Evolutionary conservation across 2,797 vertebrate genomes (phyloP), one percentile per base, ranked within the genome.

Genomic region (Gobio occitaniae): DNA sequence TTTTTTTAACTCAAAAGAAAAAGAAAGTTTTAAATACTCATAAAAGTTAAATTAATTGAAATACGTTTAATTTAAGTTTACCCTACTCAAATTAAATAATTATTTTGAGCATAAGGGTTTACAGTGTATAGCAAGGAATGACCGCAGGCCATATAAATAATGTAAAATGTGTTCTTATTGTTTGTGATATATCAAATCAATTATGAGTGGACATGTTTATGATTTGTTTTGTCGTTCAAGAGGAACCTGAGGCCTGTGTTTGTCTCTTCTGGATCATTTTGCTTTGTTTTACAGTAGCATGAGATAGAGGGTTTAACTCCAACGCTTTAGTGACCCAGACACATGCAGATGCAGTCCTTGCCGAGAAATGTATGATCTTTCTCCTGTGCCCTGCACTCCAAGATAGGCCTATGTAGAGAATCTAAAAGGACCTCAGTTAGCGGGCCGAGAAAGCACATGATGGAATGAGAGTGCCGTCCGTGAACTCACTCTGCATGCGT

Each of bases 401-500:
- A 83, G 88, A 90, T 92, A 92, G 91, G 93, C 91, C 92, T 91
- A 92, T 90, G 90, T 90, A 92, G 91, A 90, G 93, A 93, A 94
- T 93, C 92, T 93, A 85, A 90, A 92, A 93, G 89, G 89, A 92
- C 56, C 86, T 94, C 93, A 95, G 95, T 95, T 94, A 94, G 89
- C 78, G 72, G 16, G 87, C 90, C 8, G 3, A 13, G 86, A 89
- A 91, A 88, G 86, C 61, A 87, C 75, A 87, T 54, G 50, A 63
- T 70, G 76, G 86, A 83, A 85, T 84, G 87, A 86, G 32, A 81
- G 82, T 19, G 56, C 52, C 13, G 59, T 89, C 89, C 87, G 88
- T 85, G 66, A 83, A 74, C 86, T 89, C 91, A 91, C 89, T 94
- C 91, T 93, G 93, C 92, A 94, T 95, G 93, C 92, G 56, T 85